Percentiles rank a stretch among this genome's conserved stretches.
These are phyloP conservation scores for Rafetus swinhoei DNA, from an alignment of 2,113 vertebrate genomes.

Conservation along the genomic window DNA sequence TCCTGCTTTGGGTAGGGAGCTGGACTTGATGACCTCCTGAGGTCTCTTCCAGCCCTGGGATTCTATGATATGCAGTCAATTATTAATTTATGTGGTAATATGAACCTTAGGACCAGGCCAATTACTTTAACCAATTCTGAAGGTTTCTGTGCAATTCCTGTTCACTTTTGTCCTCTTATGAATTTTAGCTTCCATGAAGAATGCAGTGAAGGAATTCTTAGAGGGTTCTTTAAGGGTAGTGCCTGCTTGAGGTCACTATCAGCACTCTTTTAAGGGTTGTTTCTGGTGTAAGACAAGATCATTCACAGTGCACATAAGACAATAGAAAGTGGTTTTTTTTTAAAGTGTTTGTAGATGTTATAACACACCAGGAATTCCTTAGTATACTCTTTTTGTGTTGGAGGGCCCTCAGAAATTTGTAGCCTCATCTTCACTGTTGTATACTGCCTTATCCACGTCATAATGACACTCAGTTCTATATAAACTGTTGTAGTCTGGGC, in stretches of 20 bases:
- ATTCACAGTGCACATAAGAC: constrained; percentile 16
- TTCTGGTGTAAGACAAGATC: constrained; percentile 28
- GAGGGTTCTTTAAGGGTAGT: neutral
- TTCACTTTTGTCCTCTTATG: neutral
- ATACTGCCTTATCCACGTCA: constrained; percentile 67
- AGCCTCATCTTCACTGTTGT: constrained; percentile 72
- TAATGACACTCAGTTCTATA: constrained; percentile 77
- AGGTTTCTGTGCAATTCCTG: neutral
- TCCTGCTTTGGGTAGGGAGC: too few relatives aligned
- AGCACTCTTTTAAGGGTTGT: neutral
- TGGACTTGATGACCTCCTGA: too few relatives aligned
- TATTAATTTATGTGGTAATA: neutral
- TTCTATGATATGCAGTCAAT: neutral
- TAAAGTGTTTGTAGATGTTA: constrained; percentile 1
- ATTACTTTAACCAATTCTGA: neutral
- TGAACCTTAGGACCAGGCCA: neutral
- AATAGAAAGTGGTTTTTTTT: constrained; percentile 19
- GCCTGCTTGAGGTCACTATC: neutral
- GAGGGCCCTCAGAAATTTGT: constrained; percentile 70
- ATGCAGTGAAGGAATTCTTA: neutral
- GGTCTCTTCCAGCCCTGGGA: too few relatives aligned
- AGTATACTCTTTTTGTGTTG: constrained; percentile 54
- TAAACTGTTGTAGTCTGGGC: constrained; percentile 76
- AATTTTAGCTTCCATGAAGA: neutral
- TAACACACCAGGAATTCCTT: constrained; percentile 5